These are phyloP conservation scores for Trachelipus rathkii DNA, from an alignment of 1,140 invertebrate genomes.

Conservation along the genomic window DNA sequence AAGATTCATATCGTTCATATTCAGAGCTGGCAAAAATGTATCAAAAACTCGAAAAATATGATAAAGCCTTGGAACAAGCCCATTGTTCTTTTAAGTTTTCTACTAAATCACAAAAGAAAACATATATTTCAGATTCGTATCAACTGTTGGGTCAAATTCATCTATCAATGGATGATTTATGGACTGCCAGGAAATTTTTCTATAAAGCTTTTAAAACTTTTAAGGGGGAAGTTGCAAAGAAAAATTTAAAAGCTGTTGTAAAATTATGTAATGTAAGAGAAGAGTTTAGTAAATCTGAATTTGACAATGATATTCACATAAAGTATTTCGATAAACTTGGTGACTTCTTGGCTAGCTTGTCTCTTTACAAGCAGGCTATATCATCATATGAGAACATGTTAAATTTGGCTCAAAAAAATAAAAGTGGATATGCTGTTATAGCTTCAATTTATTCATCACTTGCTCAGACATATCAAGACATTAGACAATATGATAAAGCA, in stretches of 20 bases:
- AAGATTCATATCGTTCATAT: constrained; percentile 72
- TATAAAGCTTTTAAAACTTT: constrained; percentile 67
- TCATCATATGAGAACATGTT: constrained; percentile 77
- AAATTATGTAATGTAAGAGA: constrained; percentile 66
- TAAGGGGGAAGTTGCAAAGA: constrained; percentile 60
- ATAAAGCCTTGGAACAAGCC: constrained; percentile 59
- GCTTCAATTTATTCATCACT: constrained; percentile 76
- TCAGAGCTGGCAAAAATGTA: constrained; percentile 62
- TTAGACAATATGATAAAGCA: constrained; percentile 66
- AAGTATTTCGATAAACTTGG: constrained; percentile 74
- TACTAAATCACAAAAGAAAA: constrained; percentile 33
- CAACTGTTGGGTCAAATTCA: constrained; percentile 50
- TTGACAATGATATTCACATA: constrained; percentile 58
- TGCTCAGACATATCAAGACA: constrained; percentile 81
- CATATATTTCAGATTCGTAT: constrained; percentile 30
- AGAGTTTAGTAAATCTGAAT: constrained; percentile 57
- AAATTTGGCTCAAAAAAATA: constrained; percentile 58
- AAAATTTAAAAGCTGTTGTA: constrained; percentile 60
- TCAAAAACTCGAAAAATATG: constrained; percentile 58
- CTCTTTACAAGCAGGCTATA: constrained; percentile 66
- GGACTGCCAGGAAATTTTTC: constrained; percentile 64
- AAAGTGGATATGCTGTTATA: constrained; percentile 58
- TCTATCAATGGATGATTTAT: constrained; percentile 64
- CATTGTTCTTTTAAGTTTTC: constrained; percentile 29
- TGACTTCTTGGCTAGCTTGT: constrained; percentile 66